Percentiles rank a stretch among this genome's conserved stretches.
phyloP scores from a whole-genome alignment of 2,113 vertebrate species.

The Phalacrocorax pelagicus region DNA sequence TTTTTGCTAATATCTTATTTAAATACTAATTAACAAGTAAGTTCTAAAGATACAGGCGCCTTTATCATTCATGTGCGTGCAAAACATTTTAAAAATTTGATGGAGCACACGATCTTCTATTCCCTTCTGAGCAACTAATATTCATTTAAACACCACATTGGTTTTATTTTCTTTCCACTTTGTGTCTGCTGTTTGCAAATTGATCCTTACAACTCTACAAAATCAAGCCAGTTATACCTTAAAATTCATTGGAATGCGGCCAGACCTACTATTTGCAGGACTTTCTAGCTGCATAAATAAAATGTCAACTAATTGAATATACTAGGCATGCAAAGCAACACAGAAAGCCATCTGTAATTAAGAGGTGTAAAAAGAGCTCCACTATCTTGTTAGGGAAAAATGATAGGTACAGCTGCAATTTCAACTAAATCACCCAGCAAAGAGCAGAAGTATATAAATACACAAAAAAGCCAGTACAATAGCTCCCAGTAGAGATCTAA shows the following conservation, averaged over 20 bases:
- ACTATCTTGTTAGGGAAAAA: background rate
- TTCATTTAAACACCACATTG: background rate
- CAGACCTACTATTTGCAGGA: background rate
- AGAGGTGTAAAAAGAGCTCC: background rate
- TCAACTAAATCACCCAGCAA: background rate
- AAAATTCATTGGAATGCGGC: background rate
- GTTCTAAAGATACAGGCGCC: background rate
- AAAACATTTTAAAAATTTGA: background rate
- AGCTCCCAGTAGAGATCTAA: background rate
- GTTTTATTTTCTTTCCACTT: background rate
- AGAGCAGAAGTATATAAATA: background rate
- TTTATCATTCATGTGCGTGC: background rate
- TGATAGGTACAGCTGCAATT: background rate
- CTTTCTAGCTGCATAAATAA: background rate
- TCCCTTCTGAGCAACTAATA: background rate
- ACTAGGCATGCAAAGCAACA: background rate
- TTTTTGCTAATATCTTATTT: background rate
- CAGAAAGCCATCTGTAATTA: background rate
- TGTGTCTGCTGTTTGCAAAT: background rate
- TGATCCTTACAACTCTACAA: background rate
- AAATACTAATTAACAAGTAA: background rate
- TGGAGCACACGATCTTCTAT: background rate
- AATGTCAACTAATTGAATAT: background rate
- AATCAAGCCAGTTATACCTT: background rate
- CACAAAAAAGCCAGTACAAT: rapidly evolving